Conservation (phyloP, 2,113 vertebrate genomes). For the Thomomys bottae region DNA sequence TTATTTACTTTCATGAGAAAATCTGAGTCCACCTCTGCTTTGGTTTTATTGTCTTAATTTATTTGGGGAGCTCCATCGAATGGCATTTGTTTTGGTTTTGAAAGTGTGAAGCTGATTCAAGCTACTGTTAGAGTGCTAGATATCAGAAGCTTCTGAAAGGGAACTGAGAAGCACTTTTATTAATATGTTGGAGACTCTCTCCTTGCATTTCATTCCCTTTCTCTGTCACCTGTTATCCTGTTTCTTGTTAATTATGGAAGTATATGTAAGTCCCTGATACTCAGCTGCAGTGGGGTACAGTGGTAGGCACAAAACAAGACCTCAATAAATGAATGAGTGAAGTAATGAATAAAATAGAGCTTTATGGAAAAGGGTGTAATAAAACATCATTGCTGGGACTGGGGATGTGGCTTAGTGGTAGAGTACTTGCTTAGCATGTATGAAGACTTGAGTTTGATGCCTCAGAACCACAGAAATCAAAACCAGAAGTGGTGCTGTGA, state of each 20-base stretch:
- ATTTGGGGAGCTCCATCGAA: slow-evolving; percentile 31
- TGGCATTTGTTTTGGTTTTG: slow-evolving; percentile 57
- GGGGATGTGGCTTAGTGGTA: too few relatives aligned
- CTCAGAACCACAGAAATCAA: too few relatives aligned
- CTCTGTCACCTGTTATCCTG: slow-evolving; percentile 78
- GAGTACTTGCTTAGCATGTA: too few relatives aligned
- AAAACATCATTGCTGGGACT: not conserved
- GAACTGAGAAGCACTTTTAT: slow-evolving; percentile 31
- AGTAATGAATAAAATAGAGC: not conserved
- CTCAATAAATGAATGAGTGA: not conserved
- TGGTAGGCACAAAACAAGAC: slow-evolving; percentile 60
- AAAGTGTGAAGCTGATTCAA: slow-evolving; percentile 73
- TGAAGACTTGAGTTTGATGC: too few relatives aligned
- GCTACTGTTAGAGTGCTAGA: slow-evolving; percentile 56
- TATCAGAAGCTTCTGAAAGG: slow-evolving; percentile 25
- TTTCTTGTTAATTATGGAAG: slow-evolving; percentile 77
- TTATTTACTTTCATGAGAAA: slow-evolving; percentile 25
- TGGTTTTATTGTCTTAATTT: slow-evolving; percentile 38
- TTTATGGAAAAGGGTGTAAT: not conserved
- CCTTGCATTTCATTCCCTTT: slow-evolving; percentile 71
- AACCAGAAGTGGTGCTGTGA: too few relatives aligned
- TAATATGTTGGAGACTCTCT: slow-evolving; percentile 79
- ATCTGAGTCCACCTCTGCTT: not conserved
- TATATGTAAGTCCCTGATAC: slow-evolving; percentile 80
- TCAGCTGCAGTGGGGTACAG: not conserved